These are phyloP conservation scores for Zaprionus capensis DNA, from an alignment of 1,140 invertebrate genomes.

Conservation along the genomic window DNA sequence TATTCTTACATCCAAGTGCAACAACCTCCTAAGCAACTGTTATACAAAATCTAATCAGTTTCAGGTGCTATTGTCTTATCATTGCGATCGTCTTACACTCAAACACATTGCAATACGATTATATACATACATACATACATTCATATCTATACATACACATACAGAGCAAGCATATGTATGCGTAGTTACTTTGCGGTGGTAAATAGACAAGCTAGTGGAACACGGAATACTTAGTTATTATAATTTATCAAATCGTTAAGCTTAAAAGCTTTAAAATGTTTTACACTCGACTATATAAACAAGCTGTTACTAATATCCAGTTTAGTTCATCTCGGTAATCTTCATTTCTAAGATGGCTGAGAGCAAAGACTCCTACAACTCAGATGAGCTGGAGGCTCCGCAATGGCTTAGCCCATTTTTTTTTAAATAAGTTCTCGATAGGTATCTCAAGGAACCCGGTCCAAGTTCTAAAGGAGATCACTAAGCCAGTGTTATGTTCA, in stretches of 20 bases:
- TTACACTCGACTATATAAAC: neutral
- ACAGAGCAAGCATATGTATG: neutral
- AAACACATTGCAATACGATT: neutral
- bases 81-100: neutral
- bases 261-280: neutral
- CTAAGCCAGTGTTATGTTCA: conserved; percentile 63
- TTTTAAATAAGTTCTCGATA: conserved; percentile 29
- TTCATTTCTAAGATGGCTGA: conserved; percentile 33
- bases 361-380: conserved; percentile 22
- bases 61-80: neutral
- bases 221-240: neutral
- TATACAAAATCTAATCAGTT: neutral
- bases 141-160: neutral
- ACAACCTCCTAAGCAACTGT: neutral
- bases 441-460: conserved; percentile 10
- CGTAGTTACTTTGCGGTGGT: neutral
- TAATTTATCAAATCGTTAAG: neutral
- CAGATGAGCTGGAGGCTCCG: conserved; percentile 45
- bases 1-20: no score
- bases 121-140: neutral
- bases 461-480: conserved; percentile 54
- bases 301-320: neutral
- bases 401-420: conserved; percentile 38
- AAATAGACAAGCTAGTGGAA: neutral
- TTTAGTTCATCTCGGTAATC: neutral